Conservation (phyloP, 2,797 vertebrate species). For the Enteromius anoplus region DNA sequence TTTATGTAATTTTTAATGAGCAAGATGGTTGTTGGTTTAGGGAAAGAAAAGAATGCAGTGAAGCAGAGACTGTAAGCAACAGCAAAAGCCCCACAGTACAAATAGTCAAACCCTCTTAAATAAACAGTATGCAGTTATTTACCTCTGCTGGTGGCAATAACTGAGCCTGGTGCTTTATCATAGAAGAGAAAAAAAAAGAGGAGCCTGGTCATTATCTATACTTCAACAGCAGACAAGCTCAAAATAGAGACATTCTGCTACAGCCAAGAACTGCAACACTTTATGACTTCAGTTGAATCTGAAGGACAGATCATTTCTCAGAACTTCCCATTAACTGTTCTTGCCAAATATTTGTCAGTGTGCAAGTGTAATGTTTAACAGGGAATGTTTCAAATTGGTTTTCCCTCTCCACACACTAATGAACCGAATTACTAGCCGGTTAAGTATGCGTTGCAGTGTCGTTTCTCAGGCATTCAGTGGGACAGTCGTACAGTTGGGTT, state of each 20-base stretch:
- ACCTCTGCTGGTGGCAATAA: conserved; percentile 79
- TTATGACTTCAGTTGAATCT: not conserved
- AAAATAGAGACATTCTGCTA: not conserved
- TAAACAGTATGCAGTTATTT: conserved; percentile 54
- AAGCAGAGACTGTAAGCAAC: conserved; percentile 21
- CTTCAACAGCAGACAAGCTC: not conserved
- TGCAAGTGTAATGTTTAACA: not conserved
- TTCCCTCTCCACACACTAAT: conserved; percentile 4
- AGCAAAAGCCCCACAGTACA: conserved; percentile 33
- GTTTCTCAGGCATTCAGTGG: not conserved
- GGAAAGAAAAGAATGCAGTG: not conserved
- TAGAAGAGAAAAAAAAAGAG: conserved; percentile 58
- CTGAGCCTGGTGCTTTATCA: conserved; percentile 75
- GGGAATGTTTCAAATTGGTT: not conserved
- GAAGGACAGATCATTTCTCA: not conserved
- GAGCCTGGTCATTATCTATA: conserved; percentile 43
- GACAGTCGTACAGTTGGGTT: not conserved
- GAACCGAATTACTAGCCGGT: not conserved
- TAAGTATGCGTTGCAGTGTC: not conserved
- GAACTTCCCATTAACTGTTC: not conserved
- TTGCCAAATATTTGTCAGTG: not conserved
- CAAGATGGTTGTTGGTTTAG: not conserved
- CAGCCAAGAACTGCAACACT: not conserved
- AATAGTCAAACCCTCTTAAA: conserved; percentile 8
- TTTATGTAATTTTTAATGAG: not conserved